Conservation (phyloP, 2,888 invertebrate genomes). For the Arenicola marina region DNA sequence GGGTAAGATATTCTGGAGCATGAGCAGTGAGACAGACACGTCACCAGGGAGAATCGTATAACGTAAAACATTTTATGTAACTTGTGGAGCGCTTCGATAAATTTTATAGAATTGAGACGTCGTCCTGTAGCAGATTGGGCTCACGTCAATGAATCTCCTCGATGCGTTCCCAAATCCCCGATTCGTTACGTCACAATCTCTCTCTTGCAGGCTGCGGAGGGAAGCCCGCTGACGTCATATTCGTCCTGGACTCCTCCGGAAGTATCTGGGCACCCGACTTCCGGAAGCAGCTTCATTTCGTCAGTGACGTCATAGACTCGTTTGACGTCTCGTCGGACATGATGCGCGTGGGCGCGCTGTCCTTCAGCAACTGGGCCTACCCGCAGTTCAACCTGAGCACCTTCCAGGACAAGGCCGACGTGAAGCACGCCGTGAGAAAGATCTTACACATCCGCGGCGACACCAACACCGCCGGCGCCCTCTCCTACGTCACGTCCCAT, state of each 20-base stretch:
- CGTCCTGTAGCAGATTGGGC: too few species aligned
- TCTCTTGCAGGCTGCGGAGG: conserved; percentile 15
- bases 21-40: too few species aligned
- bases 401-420: conserved; percentile 43
- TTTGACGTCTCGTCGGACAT: conserved; percentile 39
- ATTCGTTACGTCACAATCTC: too few species aligned
- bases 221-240: conserved; percentile 43
- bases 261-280: conserved; percentile 48
- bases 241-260: conserved; percentile 36
- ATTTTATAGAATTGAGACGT: too few species aligned
- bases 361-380: conserved; percentile 32
- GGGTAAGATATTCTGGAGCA: too few species aligned
- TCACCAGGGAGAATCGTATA: too few species aligned
- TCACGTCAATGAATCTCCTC: too few species aligned
- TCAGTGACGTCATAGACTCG: conserved; percentile 40
- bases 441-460: conserved; percentile 25
- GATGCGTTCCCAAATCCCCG: too few species aligned
- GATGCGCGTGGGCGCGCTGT: conserved; percentile 42
- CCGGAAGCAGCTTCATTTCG: conserved; percentile 41
- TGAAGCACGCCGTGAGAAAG: conserved; percentile 36
- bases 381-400: conserved; percentile 42
- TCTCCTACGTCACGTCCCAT: conserved; percentile 20
- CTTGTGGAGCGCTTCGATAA: too few species aligned
- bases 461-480: conserved; percentile 35
- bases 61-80: too few species aligned